Evolutionary conservation across 2,113 vertebrate genomes (phyloP).

Genomic region (Vanacampus margaritifer): DNA sequence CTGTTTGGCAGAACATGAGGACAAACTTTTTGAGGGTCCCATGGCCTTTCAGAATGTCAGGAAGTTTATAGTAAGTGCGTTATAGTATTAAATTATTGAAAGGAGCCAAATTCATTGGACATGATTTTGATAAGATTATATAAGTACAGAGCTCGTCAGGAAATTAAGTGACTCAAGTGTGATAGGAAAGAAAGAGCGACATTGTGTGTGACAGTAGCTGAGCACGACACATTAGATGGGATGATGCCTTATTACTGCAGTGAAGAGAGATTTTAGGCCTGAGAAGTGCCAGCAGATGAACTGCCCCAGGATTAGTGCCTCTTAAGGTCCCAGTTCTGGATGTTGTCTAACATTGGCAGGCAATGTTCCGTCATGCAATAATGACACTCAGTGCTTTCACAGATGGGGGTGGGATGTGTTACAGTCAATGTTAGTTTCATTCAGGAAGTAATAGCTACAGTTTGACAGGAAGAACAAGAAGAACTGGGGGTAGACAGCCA

Average conservation of each 20-base stretch:
- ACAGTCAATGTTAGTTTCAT: background rate
- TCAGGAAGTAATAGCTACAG: background rate
- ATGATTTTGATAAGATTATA: background rate
- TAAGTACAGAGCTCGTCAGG: background rate
- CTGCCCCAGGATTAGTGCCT: background rate
- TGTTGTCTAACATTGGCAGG: slow-evolving; percentile 7
- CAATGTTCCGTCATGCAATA: background rate
- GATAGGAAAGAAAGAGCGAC: background rate
- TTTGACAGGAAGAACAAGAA: background rate
- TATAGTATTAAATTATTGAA: background rate
- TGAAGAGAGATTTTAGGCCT: background rate
- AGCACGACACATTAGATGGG: background rate
- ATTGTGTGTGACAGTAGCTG: background rate
- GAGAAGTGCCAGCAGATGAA: slow-evolving; percentile 1
- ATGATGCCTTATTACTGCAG: background rate
- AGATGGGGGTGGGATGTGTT: background rate
- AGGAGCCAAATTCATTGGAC: background rate
- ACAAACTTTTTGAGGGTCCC: too few relatives aligned
- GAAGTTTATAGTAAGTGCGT: background rate
- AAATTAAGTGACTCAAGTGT: background rate
- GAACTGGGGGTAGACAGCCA: background rate
- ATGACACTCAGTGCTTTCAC: background rate
- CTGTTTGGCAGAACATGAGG: too few relatives aligned
- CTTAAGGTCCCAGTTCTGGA: background rate
- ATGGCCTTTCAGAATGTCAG: too few relatives aligned